Evolutionary conservation across 2,888 invertebrate genomes (phyloP).

Genomic region (Azorinus chamasolen): DNA sequence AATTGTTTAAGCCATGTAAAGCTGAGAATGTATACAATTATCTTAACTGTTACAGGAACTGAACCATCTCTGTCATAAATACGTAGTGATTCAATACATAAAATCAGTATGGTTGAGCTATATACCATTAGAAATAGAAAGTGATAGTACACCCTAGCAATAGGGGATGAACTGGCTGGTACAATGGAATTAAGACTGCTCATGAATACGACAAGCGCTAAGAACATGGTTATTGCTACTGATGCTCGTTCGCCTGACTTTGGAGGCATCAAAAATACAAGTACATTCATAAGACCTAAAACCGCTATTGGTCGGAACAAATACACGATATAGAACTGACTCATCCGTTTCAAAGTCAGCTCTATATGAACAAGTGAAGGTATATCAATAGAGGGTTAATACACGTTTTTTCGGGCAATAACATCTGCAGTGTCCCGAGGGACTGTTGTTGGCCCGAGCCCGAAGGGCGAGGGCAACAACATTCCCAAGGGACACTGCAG

Average conservation of each 20-base stretch:
- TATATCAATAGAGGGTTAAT: too few species aligned
- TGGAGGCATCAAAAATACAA: constrained; percentile 55
- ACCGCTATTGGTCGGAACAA: constrained; percentile 45
- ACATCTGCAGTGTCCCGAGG: too few species aligned
- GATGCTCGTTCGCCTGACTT: constrained; percentile 48
- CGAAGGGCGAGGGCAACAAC: too few species aligned
- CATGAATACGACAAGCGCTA: constrained; percentile 56
- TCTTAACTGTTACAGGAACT: constrained; percentile 20
- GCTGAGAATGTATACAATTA: neutral
- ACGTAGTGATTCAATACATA: constrained; percentile 34
- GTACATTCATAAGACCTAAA: constrained; percentile 35
- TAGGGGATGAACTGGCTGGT: constrained; percentile 44
- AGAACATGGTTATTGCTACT: constrained; percentile 44
- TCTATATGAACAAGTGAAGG: neutral
- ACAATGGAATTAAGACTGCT: constrained; percentile 47
- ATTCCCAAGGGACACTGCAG: too few species aligned
- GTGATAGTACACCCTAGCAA: constrained; percentile 46
- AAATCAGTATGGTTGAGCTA: constrained; percentile 35
- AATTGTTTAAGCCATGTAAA: neutral
- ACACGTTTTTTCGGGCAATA: too few species aligned
- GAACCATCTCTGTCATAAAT: constrained; percentile 32
- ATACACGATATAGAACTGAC: constrained; percentile 37
- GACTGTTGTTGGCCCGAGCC: too few species aligned
- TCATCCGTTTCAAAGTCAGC: constrained; percentile 28
- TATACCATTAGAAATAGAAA: constrained; percentile 39